Conservation (phyloP, 2,888 invertebrate species). For the Carcina quercana region DNA sequence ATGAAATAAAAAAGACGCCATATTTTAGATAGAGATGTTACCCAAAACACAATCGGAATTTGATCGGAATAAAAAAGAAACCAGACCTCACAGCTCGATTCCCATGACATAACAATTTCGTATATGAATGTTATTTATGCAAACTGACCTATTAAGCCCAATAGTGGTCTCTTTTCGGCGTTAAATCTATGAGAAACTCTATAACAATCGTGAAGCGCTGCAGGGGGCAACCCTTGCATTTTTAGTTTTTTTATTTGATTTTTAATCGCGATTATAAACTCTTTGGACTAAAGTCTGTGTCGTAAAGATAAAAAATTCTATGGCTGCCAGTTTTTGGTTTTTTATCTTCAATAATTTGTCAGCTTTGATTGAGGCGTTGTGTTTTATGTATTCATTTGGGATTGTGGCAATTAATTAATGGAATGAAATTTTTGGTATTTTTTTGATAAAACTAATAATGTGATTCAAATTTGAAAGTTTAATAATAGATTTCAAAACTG, state of each 20-base stretch:
- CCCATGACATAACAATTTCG: slow-evolving; percentile 36
- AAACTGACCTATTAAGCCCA: slow-evolving; percentile 28
- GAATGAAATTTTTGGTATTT: neutral
- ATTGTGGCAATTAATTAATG: neutral
- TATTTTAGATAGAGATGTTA: too few relatives aligned
- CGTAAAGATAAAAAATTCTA: neutral
- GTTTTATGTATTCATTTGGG: slow-evolving; percentile 14
- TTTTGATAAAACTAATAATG: too few relatives aligned
- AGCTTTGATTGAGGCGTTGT: slow-evolving; percentile 28
- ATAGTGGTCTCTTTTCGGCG: slow-evolving; percentile 24
- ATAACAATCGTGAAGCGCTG: slow-evolving; percentile 20
- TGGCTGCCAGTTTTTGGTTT: slow-evolving; percentile 1
- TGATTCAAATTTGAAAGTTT: too few relatives aligned
- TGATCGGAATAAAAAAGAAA: slow-evolving; percentile 8
- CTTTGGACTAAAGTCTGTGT: neutral
- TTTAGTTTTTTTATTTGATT: slow-evolving; percentile 2
- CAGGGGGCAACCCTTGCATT: slow-evolving; percentile 24
- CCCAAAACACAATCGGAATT: too few relatives aligned
- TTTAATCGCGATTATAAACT: neutral
- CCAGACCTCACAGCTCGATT: slow-evolving; percentile 43
- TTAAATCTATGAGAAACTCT: slow-evolving; percentile 31
- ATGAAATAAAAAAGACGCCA: too few relatives aligned
- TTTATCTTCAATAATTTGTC: slow-evolving; percentile 18
- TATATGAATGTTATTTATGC: slow-evolving; percentile 45
- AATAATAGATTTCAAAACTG: too few relatives aligned